Conservation (phyloP, 2,888 invertebrate species). For the Mongoloraphidia duomilia region DNA sequence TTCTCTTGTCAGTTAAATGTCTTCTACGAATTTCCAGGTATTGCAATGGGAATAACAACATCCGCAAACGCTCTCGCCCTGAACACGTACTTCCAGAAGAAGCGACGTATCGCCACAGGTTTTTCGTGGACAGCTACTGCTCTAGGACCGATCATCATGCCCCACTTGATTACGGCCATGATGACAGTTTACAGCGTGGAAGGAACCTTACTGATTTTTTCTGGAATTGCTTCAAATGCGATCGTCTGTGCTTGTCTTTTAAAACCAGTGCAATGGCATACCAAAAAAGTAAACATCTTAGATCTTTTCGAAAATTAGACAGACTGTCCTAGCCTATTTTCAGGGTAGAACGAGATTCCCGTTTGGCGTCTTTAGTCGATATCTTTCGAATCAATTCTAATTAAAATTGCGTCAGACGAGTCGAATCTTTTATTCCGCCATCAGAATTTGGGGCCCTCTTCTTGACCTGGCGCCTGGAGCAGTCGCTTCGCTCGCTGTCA, state of each 20-base stretch:
- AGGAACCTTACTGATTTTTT: conserved; percentile 45
- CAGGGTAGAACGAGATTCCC: too few relatives aligned
- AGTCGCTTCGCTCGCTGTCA: too few relatives aligned
- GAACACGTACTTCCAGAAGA: conserved; percentile 48
- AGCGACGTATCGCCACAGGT: conserved; percentile 45
- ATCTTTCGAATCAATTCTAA: too few relatives aligned
- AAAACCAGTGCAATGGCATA: conserved; percentile 53
- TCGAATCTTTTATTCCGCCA: too few relatives aligned
- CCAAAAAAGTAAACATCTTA: conserved; percentile 23
- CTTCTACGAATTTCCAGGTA: conserved; percentile 34
- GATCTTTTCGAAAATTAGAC: too few relatives aligned
- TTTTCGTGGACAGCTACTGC: conserved; percentile 49
- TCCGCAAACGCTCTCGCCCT: conserved; percentile 46
- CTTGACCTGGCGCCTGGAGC: too few relatives aligned
- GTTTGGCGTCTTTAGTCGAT: too few relatives aligned
- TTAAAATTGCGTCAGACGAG: too few relatives aligned
- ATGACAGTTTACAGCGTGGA: conserved; percentile 40
- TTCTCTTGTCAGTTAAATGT: neutral
- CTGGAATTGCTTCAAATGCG: conserved; percentile 45
- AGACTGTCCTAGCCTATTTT: conserved; percentile 14
- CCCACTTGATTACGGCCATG: conserved; percentile 40
- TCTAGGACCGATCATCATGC: conserved; percentile 50
- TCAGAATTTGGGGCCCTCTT: too few relatives aligned
- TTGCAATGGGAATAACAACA: conserved; percentile 44
- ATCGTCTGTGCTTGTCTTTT: conserved; percentile 42